A percentile compares a stretch with the other conserved stretches of the same genome.
Evolutionary conservation across 1,140 invertebrate species (phyloP).

Genomic region (Papilio xuthus): DNA sequence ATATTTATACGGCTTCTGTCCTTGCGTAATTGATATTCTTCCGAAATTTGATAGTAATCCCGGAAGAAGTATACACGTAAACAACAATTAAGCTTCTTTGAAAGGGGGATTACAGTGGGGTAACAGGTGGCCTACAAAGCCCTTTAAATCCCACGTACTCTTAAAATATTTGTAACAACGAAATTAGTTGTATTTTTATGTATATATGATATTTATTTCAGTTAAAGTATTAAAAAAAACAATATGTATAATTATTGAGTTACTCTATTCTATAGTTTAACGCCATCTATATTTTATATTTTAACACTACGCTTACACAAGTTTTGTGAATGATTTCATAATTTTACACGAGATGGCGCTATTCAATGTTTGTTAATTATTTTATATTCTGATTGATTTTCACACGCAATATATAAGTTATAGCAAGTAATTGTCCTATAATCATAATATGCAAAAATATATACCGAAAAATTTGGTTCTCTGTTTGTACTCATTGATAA

Average conservation of each 20-base stretch:
- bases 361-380: neutral
- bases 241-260: neutral
- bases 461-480: neutral
- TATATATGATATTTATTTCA: neutral
- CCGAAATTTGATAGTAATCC: conserved; percentile 18
- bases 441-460: neutral
- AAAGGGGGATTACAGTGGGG: neutral
- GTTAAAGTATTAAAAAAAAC: neutral
- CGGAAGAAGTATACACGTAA: neutral
- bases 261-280: neutral
- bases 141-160: neutral
- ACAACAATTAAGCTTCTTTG: neutral
- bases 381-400: neutral
- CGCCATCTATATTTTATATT: conserved; percentile 37
- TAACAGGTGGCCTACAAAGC: neutral
- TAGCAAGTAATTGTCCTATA: neutral
- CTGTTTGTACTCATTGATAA: neutral
- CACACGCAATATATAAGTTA: neutral
- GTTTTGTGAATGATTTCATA: neutral
- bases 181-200: no score
- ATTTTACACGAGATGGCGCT: neutral
- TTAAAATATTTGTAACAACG: no score
- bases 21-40: neutral
- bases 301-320: neutral
- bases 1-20: conserved; percentile 3